Base-by-base conservation (phyloP, 2,797 vertebrate species). In the Hydrolagus colliei region DNA sequence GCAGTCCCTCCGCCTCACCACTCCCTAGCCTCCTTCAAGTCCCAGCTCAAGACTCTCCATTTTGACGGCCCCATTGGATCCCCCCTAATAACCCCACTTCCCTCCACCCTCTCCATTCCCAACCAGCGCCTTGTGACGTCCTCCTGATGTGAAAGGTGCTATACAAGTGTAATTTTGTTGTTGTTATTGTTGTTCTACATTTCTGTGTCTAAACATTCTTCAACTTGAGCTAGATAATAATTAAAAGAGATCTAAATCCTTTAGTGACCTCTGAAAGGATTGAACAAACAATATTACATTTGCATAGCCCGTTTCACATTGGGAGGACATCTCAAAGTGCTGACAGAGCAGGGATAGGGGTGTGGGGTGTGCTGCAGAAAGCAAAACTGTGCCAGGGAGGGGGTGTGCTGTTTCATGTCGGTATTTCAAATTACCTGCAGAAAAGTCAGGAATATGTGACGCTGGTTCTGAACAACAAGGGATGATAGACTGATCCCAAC, bases 351-450 rank as follows among this genome's bases (percentile, higher is more conserved):
- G 63, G 61, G 71, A 6, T 11, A 27, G 22, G 20, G 32, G 14
- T n/a, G 22, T 32, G 73, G 41, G 73, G 16, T 62, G 0, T 41
- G 12, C 41, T 52, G 41, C 3, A 52, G 41, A 52, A 3, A 52
- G 32, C 59, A 9, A 27, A 41, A 63, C 4, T 87, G 86, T 62
- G 86, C 88, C 88, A 65, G 89, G 87, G 86, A 90, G 32, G 0
- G 0, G 87, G 87, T 86, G 62, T 86, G 90, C 88, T 90, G 87
- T 88, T 89, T 90, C 73, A 88, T 87, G 87, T 89, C 87, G 87
- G 2, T 87, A 88, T 88, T 91, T 89, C 86, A 85, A 88, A 90
- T 88, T 90, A 88, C 85, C 52, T 88, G 68, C 87, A 89, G 87
- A 86, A 89, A 87, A 88, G 32, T n/a, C 32, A 52, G 86, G 67